Conservation (phyloP, 2,888 invertebrate genomes). For the Deilephila elpenor region DNA sequence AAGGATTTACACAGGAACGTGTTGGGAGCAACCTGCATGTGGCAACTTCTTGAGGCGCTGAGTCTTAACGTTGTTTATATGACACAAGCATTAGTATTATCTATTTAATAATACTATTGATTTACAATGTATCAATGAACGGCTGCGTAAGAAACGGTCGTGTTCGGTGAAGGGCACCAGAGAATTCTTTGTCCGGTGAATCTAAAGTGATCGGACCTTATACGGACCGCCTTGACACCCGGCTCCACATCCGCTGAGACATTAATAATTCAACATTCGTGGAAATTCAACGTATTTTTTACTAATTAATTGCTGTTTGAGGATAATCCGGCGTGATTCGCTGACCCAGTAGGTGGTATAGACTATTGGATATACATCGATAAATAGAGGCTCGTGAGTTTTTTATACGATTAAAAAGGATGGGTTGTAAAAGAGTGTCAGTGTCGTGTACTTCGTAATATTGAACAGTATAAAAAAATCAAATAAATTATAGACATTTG, state of each 20-base stretch:
- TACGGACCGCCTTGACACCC: conserved; percentile 16
- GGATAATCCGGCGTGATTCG: neutral
- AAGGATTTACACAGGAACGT: too few relatives aligned
- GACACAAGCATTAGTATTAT: too few relatives aligned
- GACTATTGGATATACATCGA: neutral
- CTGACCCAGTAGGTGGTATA: neutral
- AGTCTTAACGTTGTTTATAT: too few relatives aligned
- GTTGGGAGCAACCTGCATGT: too few relatives aligned
- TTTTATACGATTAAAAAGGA: too few relatives aligned
- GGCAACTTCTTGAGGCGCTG: too few relatives aligned
- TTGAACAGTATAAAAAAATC: too few relatives aligned
- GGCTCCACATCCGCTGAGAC: neutral
- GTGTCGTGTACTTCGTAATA: too few relatives aligned
- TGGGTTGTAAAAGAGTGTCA: too few relatives aligned
- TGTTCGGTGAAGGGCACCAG: conserved; percentile 14
- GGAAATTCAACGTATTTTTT: neutral
- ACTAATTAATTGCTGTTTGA: conserved; percentile 15
- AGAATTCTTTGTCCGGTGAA: conserved; percentile 10
- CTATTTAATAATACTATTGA: too few relatives aligned
- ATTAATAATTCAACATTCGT: conserved; percentile 5
- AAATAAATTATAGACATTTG: too few relatives aligned
- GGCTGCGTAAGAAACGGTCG: neutral
- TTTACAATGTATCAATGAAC: neutral
- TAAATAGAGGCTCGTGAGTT: neutral
- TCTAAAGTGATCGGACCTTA: conserved; percentile 12